Base-by-base conservation (phyloP, 2,113 vertebrate species). In the Cinclus cinclus region DNA sequence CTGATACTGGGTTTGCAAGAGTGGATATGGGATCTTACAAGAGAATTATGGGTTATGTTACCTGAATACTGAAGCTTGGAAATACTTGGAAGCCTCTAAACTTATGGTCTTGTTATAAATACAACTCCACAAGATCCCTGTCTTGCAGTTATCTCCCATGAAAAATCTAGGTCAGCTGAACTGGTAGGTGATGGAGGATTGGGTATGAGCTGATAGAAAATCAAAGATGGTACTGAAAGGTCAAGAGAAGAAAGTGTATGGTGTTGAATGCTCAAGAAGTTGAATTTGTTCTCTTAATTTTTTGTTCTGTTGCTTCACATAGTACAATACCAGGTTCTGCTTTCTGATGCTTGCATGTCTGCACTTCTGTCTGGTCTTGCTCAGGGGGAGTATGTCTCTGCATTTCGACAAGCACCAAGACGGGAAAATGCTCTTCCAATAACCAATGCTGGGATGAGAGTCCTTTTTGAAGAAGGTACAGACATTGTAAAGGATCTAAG, bases 401-500 rank as follows among this genome's bases (percentile, higher is more conserved):
- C 98, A 30, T 98, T 99, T 94, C 98, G 99, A 44, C 99, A 99
- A 88, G 99, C 99, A 44, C 98, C 98, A 2, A 98, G 99, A 56
- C 98, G 95, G 50, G 98, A 98, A 89, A 98, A 98, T 18, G 98
- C 99, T 23, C 97, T 99, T 50, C 87, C 99, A 8, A 98, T 98
- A 0, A 98, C 98, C 74, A 98, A 87, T 15, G 97, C 98, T 3
- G 98, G 98, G 33, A 98, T 99, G 99, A 97, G 98, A 18, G 99
- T 99, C 77, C 70, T 97, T 80, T 98, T 99, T 93, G 91, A 94
- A 3, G 97, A 98, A 69, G 97, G 95, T 46, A 98, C 98, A 28
- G 90, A 97, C 19, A n/a, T 97, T 76, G 98, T 99, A 33, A 96
- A 97, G 85, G 98, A 98, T 16, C 90, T 99, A 81, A 97, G 97